phyloP scores from a whole-genome alignment of 1,140 invertebrate genomes.

The Melitaea cinxia region DNA sequence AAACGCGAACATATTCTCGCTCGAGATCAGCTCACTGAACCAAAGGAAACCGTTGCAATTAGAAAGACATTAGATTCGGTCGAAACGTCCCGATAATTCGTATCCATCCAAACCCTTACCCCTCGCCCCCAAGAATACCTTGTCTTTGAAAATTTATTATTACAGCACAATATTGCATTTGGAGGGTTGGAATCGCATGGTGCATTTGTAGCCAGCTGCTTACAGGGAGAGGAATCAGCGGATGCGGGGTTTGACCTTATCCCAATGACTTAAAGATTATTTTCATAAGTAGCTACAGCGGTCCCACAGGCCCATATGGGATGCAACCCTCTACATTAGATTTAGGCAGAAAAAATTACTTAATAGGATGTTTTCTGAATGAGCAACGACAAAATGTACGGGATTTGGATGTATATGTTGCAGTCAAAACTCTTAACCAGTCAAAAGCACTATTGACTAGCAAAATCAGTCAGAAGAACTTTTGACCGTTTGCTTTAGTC shows the following conservation, averaged over 20 bases:
- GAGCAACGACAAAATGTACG: conserved; percentile 54
- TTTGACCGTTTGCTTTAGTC: too few species aligned
- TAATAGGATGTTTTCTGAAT: conserved; percentile 79
- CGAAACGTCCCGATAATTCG: conserved; percentile 52
- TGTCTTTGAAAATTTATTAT: conserved; percentile 76
- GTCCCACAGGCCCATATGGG: conserved; percentile 73
- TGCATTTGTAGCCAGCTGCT: conserved; percentile 68
- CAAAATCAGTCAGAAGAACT: too few species aligned
- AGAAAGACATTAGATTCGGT: conserved; percentile 51
- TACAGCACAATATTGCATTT: conserved; percentile 70
- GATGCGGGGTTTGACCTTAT: conserved; percentile 31
- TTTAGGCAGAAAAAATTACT: conserved; percentile 75
- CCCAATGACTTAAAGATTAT: conserved; percentile 21
- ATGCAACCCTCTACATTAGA: conserved; percentile 71
- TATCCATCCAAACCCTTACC: conserved; percentile 63
- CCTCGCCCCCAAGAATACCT: conserved; percentile 52
- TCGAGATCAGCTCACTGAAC: conserved; percentile 36
- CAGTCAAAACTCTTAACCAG: too few species aligned
- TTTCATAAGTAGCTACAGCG: conserved; percentile 30
- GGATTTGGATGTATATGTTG: conserved; percentile 33
- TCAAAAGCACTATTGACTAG: too few species aligned
- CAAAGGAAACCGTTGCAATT: conserved; percentile 46
- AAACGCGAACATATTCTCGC: conserved; percentile 17
- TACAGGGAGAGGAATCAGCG: conserved; percentile 29
- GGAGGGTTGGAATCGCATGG: conserved; percentile 57